These are phyloP conservation scores for Gastrophysa polygoni DNA, from an alignment of 2,888 invertebrate genomes.

Conservation along the genomic window DNA sequence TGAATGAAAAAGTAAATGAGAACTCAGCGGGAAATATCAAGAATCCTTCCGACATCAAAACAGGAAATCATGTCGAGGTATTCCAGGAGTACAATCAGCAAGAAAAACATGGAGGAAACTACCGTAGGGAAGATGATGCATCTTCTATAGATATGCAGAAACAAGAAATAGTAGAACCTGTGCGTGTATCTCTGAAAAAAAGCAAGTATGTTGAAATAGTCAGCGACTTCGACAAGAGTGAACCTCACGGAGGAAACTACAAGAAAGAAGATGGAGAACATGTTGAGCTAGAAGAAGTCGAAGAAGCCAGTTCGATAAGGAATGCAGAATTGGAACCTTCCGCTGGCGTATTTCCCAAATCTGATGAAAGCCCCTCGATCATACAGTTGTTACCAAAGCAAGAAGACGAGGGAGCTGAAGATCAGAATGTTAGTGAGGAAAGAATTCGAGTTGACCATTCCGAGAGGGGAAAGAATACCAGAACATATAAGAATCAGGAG, in stretches of 20 bases:
- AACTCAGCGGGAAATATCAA: not conserved
- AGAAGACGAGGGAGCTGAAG: constrained; percentile 8
- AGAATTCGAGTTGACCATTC: too few species aligned
- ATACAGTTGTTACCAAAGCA: constrained; percentile 19
- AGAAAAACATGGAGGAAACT: constrained; percentile 22
- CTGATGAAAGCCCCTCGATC: constrained; percentile 5
- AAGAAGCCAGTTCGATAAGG: constrained; percentile 33
- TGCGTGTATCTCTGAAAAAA: constrained; percentile 6
- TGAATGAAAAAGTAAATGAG: not conserved
- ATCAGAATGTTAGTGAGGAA: not conserved
- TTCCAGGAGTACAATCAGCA: constrained; percentile 29
- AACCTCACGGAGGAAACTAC: constrained; percentile 43
- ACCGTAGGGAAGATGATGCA: constrained; percentile 13
- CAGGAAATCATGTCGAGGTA: constrained; percentile 15
- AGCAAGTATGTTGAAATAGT: constrained; percentile 33
- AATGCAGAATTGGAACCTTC: not conserved
- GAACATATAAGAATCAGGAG: not conserved
- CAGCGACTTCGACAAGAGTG: constrained; percentile 31
- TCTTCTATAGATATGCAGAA: constrained; percentile 4
- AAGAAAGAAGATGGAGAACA: constrained; percentile 33
- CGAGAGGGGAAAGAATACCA: constrained; percentile 1
- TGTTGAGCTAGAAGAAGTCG: constrained; percentile 37
- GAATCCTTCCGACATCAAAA: constrained; percentile 14
- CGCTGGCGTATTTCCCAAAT: not conserved
- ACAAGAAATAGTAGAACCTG: constrained; percentile 5